Percentiles rank a stretch among this genome's conserved stretches.
phyloP scores from a whole-genome alignment of 2,797 vertebrate genomes.

The Cercopithecus diana region DNA sequence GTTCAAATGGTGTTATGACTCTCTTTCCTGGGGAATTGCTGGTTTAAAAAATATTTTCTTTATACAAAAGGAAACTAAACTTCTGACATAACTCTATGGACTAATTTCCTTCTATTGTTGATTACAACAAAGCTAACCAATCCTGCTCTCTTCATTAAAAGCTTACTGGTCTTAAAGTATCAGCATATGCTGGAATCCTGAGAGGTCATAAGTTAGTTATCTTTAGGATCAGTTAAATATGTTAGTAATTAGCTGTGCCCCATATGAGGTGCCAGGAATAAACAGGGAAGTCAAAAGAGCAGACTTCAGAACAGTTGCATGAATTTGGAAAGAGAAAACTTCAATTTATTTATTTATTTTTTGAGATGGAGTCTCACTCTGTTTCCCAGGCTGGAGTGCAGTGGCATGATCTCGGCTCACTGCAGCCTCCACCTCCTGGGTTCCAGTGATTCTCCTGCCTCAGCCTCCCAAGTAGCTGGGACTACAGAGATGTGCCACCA shows the following conservation, averaged over 20 bases:
- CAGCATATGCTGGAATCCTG: slow-evolving; percentile 75
- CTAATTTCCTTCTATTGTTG: slow-evolving; percentile 64
- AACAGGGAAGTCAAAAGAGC: slow-evolving; percentile 42
- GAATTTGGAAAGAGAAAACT: slow-evolving; percentile 56
- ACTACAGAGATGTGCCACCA: too few species aligned
- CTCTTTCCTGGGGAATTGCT: slow-evolving; percentile 16
- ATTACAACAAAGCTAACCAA: slow-evolving; percentile 39
- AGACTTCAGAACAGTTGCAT: slow-evolving; percentile 49
- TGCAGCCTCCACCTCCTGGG: too few species aligned
- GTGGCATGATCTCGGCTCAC: too few species aligned
- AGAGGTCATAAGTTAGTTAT: slow-evolving; percentile 71
- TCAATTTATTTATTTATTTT: slow-evolving; percentile 3
- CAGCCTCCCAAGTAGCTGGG: too few species aligned
- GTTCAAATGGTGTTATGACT: slow-evolving; percentile 6
- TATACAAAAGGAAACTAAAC: slow-evolving; percentile 21
- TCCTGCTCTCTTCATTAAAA: slow-evolving; percentile 61
- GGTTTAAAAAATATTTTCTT: background rate
- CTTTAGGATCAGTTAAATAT: slow-evolving; percentile 62
- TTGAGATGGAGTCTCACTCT: too few species aligned
- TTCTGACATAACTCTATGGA: background rate
- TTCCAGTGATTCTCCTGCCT: too few species aligned
- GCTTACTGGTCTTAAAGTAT: slow-evolving; percentile 72
- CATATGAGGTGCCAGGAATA: slow-evolving; percentile 74
- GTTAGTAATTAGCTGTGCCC: slow-evolving; percentile 63
- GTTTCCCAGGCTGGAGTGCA: too few species aligned